A percentile compares a stretch with the other conserved stretches of the same genome.
Conservation (phyloP, 2,797 vertebrate genomes). For the Dendrocincla tyrannina region DNA sequence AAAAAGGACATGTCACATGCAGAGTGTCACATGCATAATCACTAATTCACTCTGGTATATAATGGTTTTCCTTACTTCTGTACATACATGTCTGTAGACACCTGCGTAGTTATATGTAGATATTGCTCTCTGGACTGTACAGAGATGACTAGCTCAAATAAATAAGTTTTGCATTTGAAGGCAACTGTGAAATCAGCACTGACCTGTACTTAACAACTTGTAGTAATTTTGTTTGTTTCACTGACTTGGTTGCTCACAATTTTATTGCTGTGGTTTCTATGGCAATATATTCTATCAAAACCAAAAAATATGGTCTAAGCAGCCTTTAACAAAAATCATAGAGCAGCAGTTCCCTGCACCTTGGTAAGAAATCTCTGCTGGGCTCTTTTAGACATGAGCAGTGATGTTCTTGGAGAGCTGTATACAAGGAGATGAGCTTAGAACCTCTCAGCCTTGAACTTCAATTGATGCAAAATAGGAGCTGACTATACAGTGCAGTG, state of each 20-base stretch:
- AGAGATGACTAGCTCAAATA: background rate
- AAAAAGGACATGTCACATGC: background rate
- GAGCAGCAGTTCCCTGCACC: background rate
- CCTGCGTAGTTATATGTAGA: background rate
- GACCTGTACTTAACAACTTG: background rate
- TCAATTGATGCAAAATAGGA: background rate
- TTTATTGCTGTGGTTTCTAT: background rate
- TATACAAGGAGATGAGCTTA: background rate
- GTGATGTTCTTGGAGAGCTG: background rate
- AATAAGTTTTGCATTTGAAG: background rate
- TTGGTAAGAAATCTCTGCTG: background rate
- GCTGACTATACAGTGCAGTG: rapidly evolving
- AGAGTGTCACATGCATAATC: background rate
- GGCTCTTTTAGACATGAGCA: background rate
- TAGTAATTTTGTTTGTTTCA: background rate
- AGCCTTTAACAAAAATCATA: background rate
- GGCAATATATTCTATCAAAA: background rate
- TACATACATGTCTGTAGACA: background rate
- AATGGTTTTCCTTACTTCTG: background rate
- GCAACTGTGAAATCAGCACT: background rate
- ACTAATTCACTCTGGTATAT: background rate
- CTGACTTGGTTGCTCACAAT: background rate
- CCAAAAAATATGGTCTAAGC: background rate
- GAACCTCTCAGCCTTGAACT: background rate
- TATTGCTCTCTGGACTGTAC: background rate